Evolutionary conservation across 2,888 invertebrate species (phyloP), one percentile per base, ranked within the genome.

Genomic region (Tenthredo scrophulariae): DNA sequence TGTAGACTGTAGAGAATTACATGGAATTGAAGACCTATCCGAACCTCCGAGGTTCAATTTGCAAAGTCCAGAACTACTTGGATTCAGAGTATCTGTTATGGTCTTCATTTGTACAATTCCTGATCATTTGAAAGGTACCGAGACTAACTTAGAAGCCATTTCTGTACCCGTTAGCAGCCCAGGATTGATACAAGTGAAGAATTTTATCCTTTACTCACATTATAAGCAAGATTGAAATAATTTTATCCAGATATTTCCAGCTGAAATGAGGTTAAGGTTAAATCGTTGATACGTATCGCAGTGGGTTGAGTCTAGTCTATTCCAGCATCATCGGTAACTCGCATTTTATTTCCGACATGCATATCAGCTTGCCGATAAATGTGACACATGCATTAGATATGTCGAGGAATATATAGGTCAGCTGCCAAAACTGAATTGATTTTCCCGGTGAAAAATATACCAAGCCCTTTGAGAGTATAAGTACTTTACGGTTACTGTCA

Each of bases 331-430:
- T 62, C 58, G 58, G 80, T 80, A 40, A 40, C 33, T 80, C 58
- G 58, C 29, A 62, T 80, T 37, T 80, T 80, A 80, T 80, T 62
- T 58, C 33, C 26, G 13, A 62, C 22, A 1, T 22, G 22, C 22
- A 58, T 1, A 22, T 58, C 58, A 80, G 79, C 79, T 58, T 58
- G 62, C 58, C 80, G 62, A 62, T 80, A 26, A 22, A 62, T 40
- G 33, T 40, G 80, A 58, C 50, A 80, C 62, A 18, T 6, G 37
- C 80, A 29, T 37, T 22, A 80, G 62, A 80, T 80, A 15, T 13
- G n/a, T 18, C 18, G 37, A 37, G 0, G n/a, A 62, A 80, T 80
- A 62, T 62, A 22, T 80, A 40, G 80, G 80, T 80, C 80, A 80
- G 62, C 62, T 58, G 40, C 62, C 46, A 40, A 62, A 80, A 80